Evolutionary conservation across 2,888 invertebrate genomes (phyloP), one percentile per base, ranked within the genome.

Genomic region (Chironomus riparius): DNA sequence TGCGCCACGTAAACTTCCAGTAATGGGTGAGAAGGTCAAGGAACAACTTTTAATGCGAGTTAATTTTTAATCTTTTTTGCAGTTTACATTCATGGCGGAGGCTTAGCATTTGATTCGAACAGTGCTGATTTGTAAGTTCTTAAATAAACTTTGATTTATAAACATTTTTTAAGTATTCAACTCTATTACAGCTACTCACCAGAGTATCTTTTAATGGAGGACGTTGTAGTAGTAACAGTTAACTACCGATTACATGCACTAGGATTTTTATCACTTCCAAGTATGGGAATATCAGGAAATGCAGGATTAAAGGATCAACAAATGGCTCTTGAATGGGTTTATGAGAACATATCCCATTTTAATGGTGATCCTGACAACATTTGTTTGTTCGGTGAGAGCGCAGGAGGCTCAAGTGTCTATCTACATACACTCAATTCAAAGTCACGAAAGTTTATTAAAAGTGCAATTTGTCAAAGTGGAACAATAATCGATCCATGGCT

Each of bases 1-100:
- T 10, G 1, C 38, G 2, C 38, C 38, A 10, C 38, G 10, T 4
- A 38, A 38, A 38, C 38, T 38, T 38, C 38, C 38, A 38, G 38
- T 38, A 10, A 38, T 38, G 38, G 38, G 38, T 38, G 0, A 38
- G 38, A 10, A 38, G 7, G 10, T 10, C 2, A 38, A 38, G 1
- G 1, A 4, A 4, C 28, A 6, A 28, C 28, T 28, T 28, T 28
- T 28, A 28, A 1, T 28, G 5, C 5, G 28, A 10, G 2, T 38
- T 10, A 38, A 7, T 10, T 38, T 38, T 2, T 38, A 10, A 38
- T 4, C n/a, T 38, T 38, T 38, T 38, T 38, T 38, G 10, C 10
- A 83, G 82, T 84, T 0, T 84, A 81, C 80, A 80, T 84, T 69
- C 84, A 84, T 78, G 84, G 84, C 0, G 84, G 84, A 0, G 83